phyloP scores from a whole-genome alignment of 2,888 invertebrate genomes.

The Cheilosia scutellata region DNA sequence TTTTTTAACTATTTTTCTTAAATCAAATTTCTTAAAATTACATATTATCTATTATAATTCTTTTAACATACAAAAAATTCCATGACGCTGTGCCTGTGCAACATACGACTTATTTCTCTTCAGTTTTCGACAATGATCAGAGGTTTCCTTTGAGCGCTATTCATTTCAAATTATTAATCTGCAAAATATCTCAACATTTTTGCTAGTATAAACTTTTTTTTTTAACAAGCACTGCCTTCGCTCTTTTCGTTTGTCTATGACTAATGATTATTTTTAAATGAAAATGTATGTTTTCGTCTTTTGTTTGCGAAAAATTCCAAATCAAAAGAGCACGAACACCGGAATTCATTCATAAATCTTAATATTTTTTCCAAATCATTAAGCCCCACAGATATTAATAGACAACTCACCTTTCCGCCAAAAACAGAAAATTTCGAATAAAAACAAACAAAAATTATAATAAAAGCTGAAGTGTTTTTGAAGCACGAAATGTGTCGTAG shows the following conservation, averaged over 20 bases:
- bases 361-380: background rate
- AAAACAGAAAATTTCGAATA: background rate
- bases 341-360: slow-evolving; percentile 57
- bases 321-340: slow-evolving; percentile 6
- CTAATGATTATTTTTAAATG: slow-evolving; percentile 9
- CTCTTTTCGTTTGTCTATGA: background rate
- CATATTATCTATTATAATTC: too few species aligned
- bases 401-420: slow-evolving; percentile 39
- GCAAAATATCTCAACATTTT: background rate
- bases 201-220: background rate
- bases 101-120: too few species aligned
- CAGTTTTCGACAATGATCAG: too few species aligned
- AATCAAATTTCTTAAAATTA: too few species aligned
- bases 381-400: background rate
- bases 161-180: too few species aligned
- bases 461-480: background rate
- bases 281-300: slow-evolving; percentile 4
- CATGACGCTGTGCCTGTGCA: too few species aligned
- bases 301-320: slow-evolving; percentile 10
- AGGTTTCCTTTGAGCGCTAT: too few species aligned
- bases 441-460: background rate
- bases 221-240: background rate
- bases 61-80: too few species aligned
- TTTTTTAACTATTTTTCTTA: too few species aligned
- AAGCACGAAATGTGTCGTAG: background rate